Percentiles rank a stretch among this genome's conserved stretches.
These are phyloP conservation scores for Ochlodes sylvanus DNA, from an alignment of 2,888 invertebrate species.

Conservation along the genomic window DNA sequence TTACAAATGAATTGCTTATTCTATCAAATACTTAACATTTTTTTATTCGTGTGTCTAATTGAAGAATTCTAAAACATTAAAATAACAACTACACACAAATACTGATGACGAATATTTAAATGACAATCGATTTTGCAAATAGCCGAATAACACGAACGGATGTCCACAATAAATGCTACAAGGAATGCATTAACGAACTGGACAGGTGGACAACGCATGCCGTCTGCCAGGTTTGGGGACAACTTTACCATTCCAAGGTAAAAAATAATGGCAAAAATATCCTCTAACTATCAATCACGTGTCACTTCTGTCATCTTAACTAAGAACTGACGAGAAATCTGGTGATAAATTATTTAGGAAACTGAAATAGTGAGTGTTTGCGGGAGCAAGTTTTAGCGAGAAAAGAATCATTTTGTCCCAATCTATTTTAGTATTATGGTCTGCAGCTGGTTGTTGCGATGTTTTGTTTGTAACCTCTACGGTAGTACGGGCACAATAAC, in stretches of 20 bases:
- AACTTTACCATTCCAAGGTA: conserved; percentile 1
- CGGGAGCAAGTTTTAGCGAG: conserved; percentile 72
- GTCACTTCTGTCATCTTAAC: conserved; percentile 44
- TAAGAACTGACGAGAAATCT: conserved; percentile 54
- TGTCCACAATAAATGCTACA: conserved; percentile 4
- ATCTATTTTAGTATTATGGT: conserved; percentile 60
- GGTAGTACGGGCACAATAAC: no score
- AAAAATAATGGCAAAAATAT: not conserved
- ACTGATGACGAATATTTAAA: conserved; percentile 13
- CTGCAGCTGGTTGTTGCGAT: conserved; percentile 52
- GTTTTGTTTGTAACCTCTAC: not conserved
- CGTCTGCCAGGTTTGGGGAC: conserved; percentile 9
- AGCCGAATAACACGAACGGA: conserved; percentile 7
- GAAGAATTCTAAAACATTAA: no score
- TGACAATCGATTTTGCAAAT: conserved; percentile 2
- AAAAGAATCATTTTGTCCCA: conserved; percentile 66
- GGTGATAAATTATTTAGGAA: conserved; percentile 70
- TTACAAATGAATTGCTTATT: no score
- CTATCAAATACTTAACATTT: no score
- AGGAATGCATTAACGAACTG: conserved; percentile 2
- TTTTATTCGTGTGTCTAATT: no score
- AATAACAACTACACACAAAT: not conserved
- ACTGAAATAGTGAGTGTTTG: conserved; percentile 75
- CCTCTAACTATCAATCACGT: conserved; percentile 29
- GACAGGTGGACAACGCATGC: conserved; percentile 6